Evolutionary conservation across 2,888 invertebrate species (phyloP).

Genomic region (Drosophila emarginata): DNA sequence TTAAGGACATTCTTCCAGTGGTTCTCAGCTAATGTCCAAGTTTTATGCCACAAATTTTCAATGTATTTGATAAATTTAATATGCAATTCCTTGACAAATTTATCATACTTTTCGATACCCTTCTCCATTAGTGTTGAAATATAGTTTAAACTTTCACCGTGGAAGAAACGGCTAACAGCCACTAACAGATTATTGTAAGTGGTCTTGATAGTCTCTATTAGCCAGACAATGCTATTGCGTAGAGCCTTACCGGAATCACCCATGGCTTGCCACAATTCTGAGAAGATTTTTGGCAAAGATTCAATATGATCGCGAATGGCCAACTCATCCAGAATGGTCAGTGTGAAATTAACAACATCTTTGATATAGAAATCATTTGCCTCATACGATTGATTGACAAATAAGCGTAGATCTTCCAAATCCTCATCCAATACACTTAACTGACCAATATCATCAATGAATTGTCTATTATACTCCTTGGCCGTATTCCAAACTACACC

Average conservation of each 20-base stretch:
- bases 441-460: slow-evolving; percentile 87
- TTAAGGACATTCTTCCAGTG: slow-evolving; percentile 90
- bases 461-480: slow-evolving; percentile 87
- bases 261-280: slow-evolving; percentile 93
- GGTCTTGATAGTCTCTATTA: slow-evolving; percentile 86
- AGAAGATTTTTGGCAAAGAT: slow-evolving; percentile 90
- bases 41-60: slow-evolving; percentile 89
- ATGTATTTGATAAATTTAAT: slow-evolving; percentile 87
- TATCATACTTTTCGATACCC: slow-evolving; percentile 90
- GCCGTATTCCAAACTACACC: slow-evolving; percentile 90
- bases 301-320: slow-evolving; percentile 90
- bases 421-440: slow-evolving; percentile 87
- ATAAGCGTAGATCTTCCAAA: slow-evolving; percentile 85
- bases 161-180: slow-evolving; percentile 87
- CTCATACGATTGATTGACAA: slow-evolving; percentile 90
- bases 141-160: slow-evolving; percentile 90
- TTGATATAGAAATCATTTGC: slow-evolving; percentile 93
- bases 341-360: slow-evolving; percentile 88
- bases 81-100: slow-evolving; percentile 90
- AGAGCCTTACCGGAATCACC: slow-evolving; percentile 92
- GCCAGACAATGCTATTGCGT: slow-evolving; percentile 88
- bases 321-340: slow-evolving; percentile 89
- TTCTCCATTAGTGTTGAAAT: slow-evolving; percentile 87
- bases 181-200: slow-evolving; percentile 88
- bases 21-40: slow-evolving; percentile 85